Conservation (phyloP, 2,797 vertebrate genomes). For the Microcaecilia unicolor region DNA sequence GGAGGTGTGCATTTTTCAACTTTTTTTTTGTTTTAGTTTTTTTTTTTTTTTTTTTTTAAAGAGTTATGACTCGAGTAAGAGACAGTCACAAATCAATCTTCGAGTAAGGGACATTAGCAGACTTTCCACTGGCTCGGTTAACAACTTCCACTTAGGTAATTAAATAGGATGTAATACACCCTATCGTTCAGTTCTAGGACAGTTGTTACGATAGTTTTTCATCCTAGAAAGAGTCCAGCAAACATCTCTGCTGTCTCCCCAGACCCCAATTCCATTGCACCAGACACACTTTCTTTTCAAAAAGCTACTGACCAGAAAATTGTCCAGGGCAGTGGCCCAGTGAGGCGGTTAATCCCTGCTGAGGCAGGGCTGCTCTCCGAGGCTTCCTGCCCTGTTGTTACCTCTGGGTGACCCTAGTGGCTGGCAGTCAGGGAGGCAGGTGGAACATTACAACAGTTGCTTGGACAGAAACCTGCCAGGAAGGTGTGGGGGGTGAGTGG, state of each 20-base stretch:
- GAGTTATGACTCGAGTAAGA: too few relatives aligned
- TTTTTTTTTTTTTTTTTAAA: too few relatives aligned
- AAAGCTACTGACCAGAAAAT: slow-evolving; percentile 42
- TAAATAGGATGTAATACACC: too few relatives aligned
- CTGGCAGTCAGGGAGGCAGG: slow-evolving; percentile 6
- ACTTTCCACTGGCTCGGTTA: too few relatives aligned
- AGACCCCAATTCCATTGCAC: neutral
- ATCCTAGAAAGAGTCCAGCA: slow-evolving; percentile 7
- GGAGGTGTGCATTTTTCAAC: too few relatives aligned
- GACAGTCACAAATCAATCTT: too few relatives aligned
- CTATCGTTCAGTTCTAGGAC: slow-evolving; percentile 14
- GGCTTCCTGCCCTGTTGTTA: slow-evolving; percentile 11
- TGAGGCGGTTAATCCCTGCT: slow-evolving; percentile 24
- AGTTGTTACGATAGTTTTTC: slow-evolving; percentile 24
- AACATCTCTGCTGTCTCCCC: slow-evolving; percentile 8
- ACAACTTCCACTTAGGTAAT: too few relatives aligned
- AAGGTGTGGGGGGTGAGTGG: neutral
- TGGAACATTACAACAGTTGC: slow-evolving; percentile 3
- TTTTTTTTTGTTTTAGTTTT: too few relatives aligned
- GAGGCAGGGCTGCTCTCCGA: neutral
- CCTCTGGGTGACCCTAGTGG: slow-evolving; percentile 17
- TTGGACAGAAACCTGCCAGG: neutral
- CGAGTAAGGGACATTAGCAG: too few relatives aligned
- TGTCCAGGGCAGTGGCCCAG: slow-evolving; percentile 16
- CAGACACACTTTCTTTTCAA: slow-evolving; percentile 34